Evolutionary conservation across 2,797 vertebrate species (phyloP).

Genomic region (Alfaro cultratus): DNA sequence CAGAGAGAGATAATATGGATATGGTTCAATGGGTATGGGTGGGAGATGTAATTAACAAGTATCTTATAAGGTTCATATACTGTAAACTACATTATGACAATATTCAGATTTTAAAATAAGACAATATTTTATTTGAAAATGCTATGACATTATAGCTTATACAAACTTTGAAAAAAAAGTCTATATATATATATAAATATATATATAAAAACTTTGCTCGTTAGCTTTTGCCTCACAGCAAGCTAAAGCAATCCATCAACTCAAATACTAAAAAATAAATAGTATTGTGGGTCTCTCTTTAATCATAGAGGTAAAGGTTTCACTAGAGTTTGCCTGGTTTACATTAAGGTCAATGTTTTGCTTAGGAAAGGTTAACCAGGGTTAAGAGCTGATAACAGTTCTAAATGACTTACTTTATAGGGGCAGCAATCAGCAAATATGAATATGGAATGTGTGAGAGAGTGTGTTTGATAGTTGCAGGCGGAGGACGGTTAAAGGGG

Average conservation of each 20-base stretch:
- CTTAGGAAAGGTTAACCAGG: background rate
- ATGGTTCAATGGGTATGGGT: background rate
- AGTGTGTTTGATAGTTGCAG: background rate
- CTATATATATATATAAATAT: background rate
- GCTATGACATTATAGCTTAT: background rate
- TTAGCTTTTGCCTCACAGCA: background rate
- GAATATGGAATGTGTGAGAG: background rate
- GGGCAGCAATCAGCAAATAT: background rate
- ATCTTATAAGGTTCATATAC: background rate
- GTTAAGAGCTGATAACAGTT: constrained; percentile 1
- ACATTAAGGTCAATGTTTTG: background rate
- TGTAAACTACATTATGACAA: background rate
- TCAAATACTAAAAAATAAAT: background rate
- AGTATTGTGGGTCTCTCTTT: background rate
- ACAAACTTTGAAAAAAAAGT: background rate
- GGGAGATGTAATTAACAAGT: background rate
- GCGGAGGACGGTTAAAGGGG: background rate
- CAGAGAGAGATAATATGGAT: background rate
- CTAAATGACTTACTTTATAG: background rate
- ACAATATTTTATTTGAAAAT: background rate
- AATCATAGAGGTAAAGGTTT: background rate
- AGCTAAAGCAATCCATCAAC: background rate
- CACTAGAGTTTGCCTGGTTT: constrained; percentile 7
- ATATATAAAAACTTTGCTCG: too few species aligned
- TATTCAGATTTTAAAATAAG: background rate